Evolutionary conservation across 2,888 invertebrate species (phyloP).

Genomic region (Keiferia lycopersicella): DNA sequence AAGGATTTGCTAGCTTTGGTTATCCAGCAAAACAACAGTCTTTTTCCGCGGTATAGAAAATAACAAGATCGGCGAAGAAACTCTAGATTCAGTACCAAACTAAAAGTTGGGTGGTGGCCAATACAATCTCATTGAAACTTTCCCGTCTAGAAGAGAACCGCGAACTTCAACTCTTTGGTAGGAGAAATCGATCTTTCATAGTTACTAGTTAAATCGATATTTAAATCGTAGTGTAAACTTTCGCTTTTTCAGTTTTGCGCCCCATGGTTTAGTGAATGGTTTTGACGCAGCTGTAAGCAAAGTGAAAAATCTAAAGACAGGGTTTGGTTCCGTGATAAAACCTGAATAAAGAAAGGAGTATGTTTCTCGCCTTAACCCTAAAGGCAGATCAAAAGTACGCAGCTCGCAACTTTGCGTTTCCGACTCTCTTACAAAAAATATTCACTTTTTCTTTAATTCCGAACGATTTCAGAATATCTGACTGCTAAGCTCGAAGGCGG

Average conservation of each 20-base stretch:
- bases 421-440: too few species aligned
- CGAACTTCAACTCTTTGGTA: constrained; percentile 28
- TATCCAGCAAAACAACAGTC: neutral
- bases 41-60: constrained; percentile 12
- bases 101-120: constrained; percentile 67
- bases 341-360: too few species aligned
- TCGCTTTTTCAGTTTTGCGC: neutral
- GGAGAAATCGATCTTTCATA: constrained; percentile 14
- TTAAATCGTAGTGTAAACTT: constrained; percentile 5
- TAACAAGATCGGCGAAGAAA: constrained; percentile 35
- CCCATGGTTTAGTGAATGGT: too few species aligned
- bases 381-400: too few species aligned
- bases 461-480: too few species aligned
- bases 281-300: too few species aligned
- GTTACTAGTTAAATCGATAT: constrained; percentile 4
- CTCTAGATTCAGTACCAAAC: constrained; percentile 43
- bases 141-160: constrained; percentile 48
- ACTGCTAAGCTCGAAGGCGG: neutral
- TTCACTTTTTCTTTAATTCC: too few species aligned
- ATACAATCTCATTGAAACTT: constrained; percentile 76
- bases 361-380: too few species aligned
- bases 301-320: too few species aligned
- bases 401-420: too few species aligned
- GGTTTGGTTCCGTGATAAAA: too few species aligned
- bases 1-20: neutral